A percentile compares a stretch with the other conserved stretches of the same genome.
Conservation (phyloP, 2,888 invertebrate genomes). For the Diploptera punctata region DNA sequence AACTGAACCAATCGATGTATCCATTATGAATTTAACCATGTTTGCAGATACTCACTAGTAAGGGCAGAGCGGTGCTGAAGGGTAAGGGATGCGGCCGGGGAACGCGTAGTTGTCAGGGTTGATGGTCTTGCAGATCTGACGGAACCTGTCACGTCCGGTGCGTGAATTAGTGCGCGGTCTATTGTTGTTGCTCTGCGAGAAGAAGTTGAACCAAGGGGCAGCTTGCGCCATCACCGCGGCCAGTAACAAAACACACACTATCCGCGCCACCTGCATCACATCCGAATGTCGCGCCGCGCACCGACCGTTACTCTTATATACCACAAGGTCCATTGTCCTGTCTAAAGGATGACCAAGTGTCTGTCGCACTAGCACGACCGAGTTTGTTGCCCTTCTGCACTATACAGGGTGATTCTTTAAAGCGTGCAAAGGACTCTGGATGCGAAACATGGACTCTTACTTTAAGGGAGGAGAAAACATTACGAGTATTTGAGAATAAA, state of each 20-base stretch:
- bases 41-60: too few species aligned
- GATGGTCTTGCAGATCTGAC: constrained; percentile 73
- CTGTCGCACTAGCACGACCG: too few species aligned
- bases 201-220: constrained; percentile 1
- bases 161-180: not conserved
- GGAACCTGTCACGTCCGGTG: constrained; percentile 61
- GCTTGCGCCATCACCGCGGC: not conserved
- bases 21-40: too few species aligned
- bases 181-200: not conserved
- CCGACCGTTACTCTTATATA: not conserved
- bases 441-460: too few species aligned
- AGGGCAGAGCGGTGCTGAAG: constrained; percentile 68
- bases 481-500: too few species aligned
- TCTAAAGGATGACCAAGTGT: too few species aligned
- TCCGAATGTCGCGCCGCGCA: not conserved
- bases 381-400: too few species aligned
- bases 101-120: constrained; percentile 65
- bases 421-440: too few species aligned
- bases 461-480: too few species aligned
- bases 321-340: too few species aligned
- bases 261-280: not conserved
- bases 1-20: too few species aligned
- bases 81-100: constrained; percentile 61
- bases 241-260: not conserved
- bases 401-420: too few species aligned